Evolutionary conservation across 2,797 vertebrate species (phyloP).

Genomic region (Tapera naevia): DNA sequence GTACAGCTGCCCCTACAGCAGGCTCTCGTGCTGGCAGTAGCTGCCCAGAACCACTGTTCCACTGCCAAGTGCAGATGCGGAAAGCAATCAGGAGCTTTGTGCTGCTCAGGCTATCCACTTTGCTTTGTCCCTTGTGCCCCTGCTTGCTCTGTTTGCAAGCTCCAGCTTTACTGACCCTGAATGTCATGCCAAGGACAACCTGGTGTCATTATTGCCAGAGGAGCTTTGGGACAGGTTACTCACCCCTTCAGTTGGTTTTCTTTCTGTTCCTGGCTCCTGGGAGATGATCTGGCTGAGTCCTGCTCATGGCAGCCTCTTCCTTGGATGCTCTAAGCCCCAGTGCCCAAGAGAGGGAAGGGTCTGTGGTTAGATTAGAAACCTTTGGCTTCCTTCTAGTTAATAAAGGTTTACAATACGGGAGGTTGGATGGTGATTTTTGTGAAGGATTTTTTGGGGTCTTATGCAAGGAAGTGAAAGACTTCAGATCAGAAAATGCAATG

Average conservation of each 20-base stretch:
- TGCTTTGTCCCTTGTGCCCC: not conserved
- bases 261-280: not conserved
- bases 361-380: not conserved
- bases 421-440: not conserved
- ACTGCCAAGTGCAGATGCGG: not conserved
- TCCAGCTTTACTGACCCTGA: not conserved
- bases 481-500: not conserved
- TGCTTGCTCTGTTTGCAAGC: not conserved
- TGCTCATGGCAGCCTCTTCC: not conserved
- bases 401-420: not conserved
- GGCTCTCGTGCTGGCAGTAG: not conserved
- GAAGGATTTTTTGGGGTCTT: not conserved
- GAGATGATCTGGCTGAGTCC: not conserved
- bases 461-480: not conserved
- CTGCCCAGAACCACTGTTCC: not conserved
- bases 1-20: fast-evolving
- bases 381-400: not conserved
- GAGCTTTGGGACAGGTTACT: not conserved
- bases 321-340: not conserved
- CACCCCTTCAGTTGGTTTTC: not conserved
- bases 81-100: not conserved
- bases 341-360: not conserved
- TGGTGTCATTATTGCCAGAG: not conserved
- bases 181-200: not conserved
- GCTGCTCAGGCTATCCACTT: not conserved